Base-by-base conservation (phyloP, 2,113 vertebrate species). In the Toxotes jaculatrix region DNA sequence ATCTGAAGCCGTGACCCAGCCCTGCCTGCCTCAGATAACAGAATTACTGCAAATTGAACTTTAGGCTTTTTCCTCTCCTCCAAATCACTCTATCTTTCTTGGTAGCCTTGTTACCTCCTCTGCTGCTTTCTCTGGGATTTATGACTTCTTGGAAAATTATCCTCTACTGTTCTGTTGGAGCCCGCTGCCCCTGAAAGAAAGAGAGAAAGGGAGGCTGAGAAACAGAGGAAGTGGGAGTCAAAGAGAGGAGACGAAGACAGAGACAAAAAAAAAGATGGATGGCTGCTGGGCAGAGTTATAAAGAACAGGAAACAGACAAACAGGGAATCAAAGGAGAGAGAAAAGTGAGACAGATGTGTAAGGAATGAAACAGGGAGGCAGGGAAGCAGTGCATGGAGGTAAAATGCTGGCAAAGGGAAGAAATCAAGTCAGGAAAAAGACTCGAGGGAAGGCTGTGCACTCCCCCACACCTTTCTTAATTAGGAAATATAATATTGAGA, bases 41-140 rank as follows among this genome's bases (percentile, higher is more conserved):
- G 91, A 94, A 93, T 94, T 92, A 94, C 93, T 90, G 88, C 93
- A 93, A 94, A 94, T 93, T 91, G 92, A 94, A 95, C 90, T 91
- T 89, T 49, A 69, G 85, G 71, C 78, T 76, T 83, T 83, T 80
- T 73, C 45, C 71, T 63, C 31, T 64, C 8, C 74, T 61, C 65
- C 38, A 34, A 84, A 82, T 86, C 79, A 68, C 73, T 82, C 74
- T 56, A 56, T 90, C 82, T 77, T 74, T 64, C 75, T 51, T 9
- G 5, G 68, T 77, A 9, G 21, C 43, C 16, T 1, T 67, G 72
- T 83, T 87, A 69, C 85, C 65, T 80, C 75, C 61, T 78, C 57
- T 32, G 56, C 57, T 63, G 73, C 80, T 75, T 53, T 61, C 67
- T 42, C 45, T 77, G 66, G 80, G 86, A 91, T 92, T 89, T 89